phyloP scores from a whole-genome alignment of 2,888 invertebrate genomes.

The Pseudeuparius sepicola region DNA sequence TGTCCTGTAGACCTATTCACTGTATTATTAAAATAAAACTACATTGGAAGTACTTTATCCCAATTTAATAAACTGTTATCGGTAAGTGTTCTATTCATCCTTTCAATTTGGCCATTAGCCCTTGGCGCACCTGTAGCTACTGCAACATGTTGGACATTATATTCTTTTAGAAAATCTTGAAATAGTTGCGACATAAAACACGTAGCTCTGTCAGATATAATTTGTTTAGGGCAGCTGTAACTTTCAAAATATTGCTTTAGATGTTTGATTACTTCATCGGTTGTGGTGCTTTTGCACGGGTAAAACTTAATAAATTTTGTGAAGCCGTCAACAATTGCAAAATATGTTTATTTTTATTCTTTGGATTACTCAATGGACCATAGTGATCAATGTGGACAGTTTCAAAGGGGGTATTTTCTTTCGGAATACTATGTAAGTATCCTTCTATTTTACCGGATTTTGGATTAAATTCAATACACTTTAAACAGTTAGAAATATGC shows the following conservation, averaged over 20 bases:
- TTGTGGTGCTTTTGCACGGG: constrained; percentile 5
- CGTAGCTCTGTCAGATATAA: constrained; percentile 11
- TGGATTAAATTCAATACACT: too few species aligned
- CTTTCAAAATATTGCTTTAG: constrained; percentile 6
- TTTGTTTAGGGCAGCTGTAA: constrained; percentile 9
- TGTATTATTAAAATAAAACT: constrained; percentile 24
- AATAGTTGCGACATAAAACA: constrained; percentile 7
- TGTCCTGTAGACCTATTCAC: constrained; percentile 25
- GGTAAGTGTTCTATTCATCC: constrained; percentile 4
- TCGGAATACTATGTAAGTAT: too few species aligned
- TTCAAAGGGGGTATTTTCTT: constrained; percentile 9
- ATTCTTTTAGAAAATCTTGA: constrained; percentile 7
- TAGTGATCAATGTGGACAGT: constrained; percentile 13
- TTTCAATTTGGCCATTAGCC: background rate
- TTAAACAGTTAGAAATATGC: too few species aligned
- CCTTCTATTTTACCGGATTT: too few species aligned
- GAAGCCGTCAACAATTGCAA: constrained; percentile 12
- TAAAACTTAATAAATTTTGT: constrained; percentile 14
- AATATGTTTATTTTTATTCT: constrained; percentile 8
- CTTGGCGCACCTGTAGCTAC: too few species aligned
- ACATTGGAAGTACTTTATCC: constrained; percentile 20
- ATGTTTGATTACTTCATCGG: constrained; percentile 10
- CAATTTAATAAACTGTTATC: too few species aligned
- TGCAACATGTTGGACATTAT: constrained; percentile 8
- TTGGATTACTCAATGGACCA: constrained; percentile 9